These are phyloP conservation scores for Chironomus striatipennis DNA, from an alignment of 1,140 invertebrate species.

Conservation along the genomic window DNA sequence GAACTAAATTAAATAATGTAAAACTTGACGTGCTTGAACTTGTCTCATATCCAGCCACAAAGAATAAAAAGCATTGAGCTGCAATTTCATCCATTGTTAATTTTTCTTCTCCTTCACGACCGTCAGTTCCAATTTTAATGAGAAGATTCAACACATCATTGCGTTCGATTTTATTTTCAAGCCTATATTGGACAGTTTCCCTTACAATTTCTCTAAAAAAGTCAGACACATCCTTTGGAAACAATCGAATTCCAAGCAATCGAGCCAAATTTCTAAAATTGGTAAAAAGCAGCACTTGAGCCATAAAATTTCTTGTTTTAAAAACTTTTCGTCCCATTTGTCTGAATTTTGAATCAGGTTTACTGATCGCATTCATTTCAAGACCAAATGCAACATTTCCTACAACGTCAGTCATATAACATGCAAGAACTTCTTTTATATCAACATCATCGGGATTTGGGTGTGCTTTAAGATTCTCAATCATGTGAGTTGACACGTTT, in stretches of 20 bases:
- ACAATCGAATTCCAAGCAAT: constrained; percentile 34
- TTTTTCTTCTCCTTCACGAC: constrained; percentile 28
- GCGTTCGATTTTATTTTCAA: constrained; percentile 40
- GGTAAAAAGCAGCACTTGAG: background rate
- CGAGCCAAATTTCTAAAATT: background rate
- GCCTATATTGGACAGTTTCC: constrained; percentile 45
- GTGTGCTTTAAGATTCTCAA: constrained; percentile 29
- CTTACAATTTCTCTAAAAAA: constrained; percentile 48
- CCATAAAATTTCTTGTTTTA: background rate
- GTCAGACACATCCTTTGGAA: constrained; percentile 36
- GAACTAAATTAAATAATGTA: constrained; percentile 42
- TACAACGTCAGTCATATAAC: constrained; percentile 42
- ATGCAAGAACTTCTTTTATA: constrained; percentile 36
- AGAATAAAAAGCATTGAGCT: constrained; percentile 42
- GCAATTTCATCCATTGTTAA: constrained; percentile 32
- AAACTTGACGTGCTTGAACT: constrained; percentile 44
- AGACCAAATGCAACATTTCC: constrained; percentile 41
- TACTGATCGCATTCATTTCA: constrained; percentile 34
- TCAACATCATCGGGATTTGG: constrained; percentile 29
- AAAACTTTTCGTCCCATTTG: constrained; percentile 24
- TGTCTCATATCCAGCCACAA: constrained; percentile 49
- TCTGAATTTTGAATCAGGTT: constrained; percentile 36
- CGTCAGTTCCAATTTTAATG: constrained; percentile 48
- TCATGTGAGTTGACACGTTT: constrained; percentile 30
- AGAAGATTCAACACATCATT: constrained; percentile 53